Evolutionary conservation across 2,113 vertebrate species (phyloP).

Genomic region (Coturnix japonica): DNA sequence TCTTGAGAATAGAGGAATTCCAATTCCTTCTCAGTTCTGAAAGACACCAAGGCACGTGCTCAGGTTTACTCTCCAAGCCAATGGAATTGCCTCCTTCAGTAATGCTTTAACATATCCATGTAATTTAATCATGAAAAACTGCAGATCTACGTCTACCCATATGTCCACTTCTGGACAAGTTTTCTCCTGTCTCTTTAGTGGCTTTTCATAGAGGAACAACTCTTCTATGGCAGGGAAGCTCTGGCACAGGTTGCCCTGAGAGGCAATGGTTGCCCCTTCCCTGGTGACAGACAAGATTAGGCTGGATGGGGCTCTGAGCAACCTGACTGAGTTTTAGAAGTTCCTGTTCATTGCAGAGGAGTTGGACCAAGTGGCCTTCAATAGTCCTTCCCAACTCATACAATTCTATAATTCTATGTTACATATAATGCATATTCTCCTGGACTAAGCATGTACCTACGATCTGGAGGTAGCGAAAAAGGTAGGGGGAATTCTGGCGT

Average conservation of each 20-base stretch:
- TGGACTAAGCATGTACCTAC: background rate
- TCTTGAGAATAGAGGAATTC: background rate
- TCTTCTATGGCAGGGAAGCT: too few species aligned
- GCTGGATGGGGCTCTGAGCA: too few species aligned
- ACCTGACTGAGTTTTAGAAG: too few species aligned
- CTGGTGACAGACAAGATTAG: too few species aligned
- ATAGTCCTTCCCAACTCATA: background rate
- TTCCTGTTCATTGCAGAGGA: too few species aligned
- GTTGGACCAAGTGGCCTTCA: background rate
- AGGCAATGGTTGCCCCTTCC: too few species aligned
- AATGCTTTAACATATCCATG: accelerated
- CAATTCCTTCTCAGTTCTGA: background rate
- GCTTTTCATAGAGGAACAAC: background rate
- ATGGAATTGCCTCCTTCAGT: too few species aligned
- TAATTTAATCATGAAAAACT: background rate
- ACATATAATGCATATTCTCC: background rate
- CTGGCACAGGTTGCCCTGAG: too few species aligned
- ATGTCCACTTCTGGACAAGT: background rate
- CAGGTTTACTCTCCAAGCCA: background rate
- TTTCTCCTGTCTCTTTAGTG: background rate
- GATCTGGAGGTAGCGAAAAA: background rate
- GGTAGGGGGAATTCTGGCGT: background rate
- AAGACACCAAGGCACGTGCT: background rate
- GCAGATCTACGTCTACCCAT: accelerated
- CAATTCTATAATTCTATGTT: too few species aligned